These are phyloP conservation scores for Mugil cephalus DNA, from an alignment of 2,113 vertebrate genomes.

Conservation along the genomic window DNA sequence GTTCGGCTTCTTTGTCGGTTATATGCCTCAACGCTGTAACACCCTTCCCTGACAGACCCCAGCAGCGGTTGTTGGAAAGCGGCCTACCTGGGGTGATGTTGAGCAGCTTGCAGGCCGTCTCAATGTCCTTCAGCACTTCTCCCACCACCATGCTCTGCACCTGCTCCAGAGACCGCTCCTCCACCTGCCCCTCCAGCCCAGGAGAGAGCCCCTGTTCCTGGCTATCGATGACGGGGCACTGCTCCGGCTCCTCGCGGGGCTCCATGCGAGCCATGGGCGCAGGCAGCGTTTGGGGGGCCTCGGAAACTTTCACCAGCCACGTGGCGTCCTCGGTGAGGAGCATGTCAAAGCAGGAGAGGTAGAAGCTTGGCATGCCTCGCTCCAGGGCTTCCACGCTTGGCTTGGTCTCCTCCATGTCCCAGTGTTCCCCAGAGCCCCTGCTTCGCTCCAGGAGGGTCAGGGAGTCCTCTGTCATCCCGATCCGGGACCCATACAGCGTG, in stretches of 20 bases:
- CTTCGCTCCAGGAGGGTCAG: constrained; percentile 81
- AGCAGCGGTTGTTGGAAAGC: background rate
- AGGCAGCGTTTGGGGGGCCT: constrained; percentile 68
- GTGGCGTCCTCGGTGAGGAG: constrained; percentile 85
- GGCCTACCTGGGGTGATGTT: constrained; percentile 92
- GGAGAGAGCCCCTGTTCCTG: constrained; percentile 88
- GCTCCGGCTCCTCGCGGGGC: constrained; percentile 88
- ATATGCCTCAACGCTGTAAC: background rate
- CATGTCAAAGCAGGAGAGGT: constrained; percentile 94
- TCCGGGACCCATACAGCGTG: constrained; percentile 65
- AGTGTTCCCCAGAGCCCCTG: constrained; percentile 72
- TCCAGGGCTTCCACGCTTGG: constrained; percentile 79
- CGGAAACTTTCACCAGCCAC: constrained; percentile 85
- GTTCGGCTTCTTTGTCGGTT: constrained; percentile 35
- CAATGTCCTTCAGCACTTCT: constrained; percentile 97
- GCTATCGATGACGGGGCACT: constrained; percentile 96
- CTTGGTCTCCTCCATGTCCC: constrained; percentile 84
- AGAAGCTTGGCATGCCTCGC: constrained; percentile 85
- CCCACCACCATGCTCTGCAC: constrained; percentile 98
- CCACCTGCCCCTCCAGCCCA: constrained; percentile 88
- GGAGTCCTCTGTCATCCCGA: constrained; percentile 77
- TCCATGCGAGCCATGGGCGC: constrained; percentile 62
- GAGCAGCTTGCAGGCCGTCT: constrained; percentile 96
- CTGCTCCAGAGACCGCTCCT: constrained; percentile 95
- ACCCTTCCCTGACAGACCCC: background rate